Evolutionary conservation across 2,113 vertebrate species (phyloP), one percentile per base, ranked within the genome.

Genomic region (Callospermophilus lateralis): DNA sequence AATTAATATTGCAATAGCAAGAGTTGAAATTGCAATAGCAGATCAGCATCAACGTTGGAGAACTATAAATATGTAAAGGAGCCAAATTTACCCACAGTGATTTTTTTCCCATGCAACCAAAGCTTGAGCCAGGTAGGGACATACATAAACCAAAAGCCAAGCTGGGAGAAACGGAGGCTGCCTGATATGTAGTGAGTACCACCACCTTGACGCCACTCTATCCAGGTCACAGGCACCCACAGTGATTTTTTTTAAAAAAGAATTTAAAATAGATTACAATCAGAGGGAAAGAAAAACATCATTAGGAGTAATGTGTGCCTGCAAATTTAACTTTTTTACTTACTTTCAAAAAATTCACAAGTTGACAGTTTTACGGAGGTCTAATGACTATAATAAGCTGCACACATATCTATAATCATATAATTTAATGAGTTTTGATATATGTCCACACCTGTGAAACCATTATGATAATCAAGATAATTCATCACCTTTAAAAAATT

Each of bases 271-370:
- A 65, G 39, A 70, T 30, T 37, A 70, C 1, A 61, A 39, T 78
- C 72, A 79, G 45, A 34, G 20, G 11, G 45, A 73, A 90, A 86
- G 12, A 93, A 48, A 37, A 30, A 63, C 61, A 63, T 63, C 42
- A 30, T 42, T 76, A 89, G 61, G 42, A 84, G 51, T 37, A 76
- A 79, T 1, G 0, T 32, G 34, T 51, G 26, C 28, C 20, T 83
- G 10, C 10, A 87, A 78, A 78, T 84, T 61, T 74, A 53, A 89
- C 74, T 45, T 17, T 79, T 86, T 90, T 30, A 51, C 45, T 84
- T 80, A 42, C 55, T 96, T 92, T 80, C 70, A 92, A 72, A 92
- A 93, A 92, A 92, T 68, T 26, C 58, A 80, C 28, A 89, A 20
- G 65, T 74, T 79, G 48, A 70, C 30, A 88, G 9, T 37, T 92